Evolutionary conservation across 2,113 vertebrate species (phyloP).

Genomic region (Oenanthe oenanthe): DNA sequence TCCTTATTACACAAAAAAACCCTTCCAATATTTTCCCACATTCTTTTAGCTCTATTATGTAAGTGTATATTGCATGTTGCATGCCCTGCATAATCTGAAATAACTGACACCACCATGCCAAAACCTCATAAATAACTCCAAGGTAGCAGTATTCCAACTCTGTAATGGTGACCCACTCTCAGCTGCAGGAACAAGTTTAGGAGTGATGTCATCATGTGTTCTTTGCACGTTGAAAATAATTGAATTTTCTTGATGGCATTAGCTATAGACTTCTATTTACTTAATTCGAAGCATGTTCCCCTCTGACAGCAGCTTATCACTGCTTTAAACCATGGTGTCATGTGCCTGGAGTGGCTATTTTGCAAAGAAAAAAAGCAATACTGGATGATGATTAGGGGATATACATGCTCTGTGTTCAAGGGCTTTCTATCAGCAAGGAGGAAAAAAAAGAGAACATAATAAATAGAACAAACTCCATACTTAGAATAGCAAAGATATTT

Average conservation of each 20-base stretch:
- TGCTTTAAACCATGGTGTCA: neutral
- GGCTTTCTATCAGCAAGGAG: neutral
- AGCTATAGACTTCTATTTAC: neutral
- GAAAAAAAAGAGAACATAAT: neutral
- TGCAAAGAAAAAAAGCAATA: neutral
- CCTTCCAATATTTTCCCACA: rapidly evolving
- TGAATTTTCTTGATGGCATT: neutral
- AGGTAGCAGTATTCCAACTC: neutral
- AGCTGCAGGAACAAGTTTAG: neutral
- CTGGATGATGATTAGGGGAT: neutral
- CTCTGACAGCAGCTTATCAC: neutral
- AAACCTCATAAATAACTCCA: neutral
- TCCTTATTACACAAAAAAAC: neutral
- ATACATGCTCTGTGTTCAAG: neutral
- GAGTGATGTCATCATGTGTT: neutral
- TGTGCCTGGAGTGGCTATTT: neutral
- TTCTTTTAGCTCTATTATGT: neutral
- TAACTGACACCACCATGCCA: neutral
- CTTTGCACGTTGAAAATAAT: neutral
- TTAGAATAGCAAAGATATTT: neutral
- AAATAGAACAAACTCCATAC: neutral
- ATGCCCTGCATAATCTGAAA: neutral
- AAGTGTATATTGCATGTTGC: neutral
- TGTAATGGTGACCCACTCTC: neutral
- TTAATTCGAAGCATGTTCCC: neutral